Conservation (phyloP, 2,888 invertebrate species). For the Julus scanicus region DNA sequence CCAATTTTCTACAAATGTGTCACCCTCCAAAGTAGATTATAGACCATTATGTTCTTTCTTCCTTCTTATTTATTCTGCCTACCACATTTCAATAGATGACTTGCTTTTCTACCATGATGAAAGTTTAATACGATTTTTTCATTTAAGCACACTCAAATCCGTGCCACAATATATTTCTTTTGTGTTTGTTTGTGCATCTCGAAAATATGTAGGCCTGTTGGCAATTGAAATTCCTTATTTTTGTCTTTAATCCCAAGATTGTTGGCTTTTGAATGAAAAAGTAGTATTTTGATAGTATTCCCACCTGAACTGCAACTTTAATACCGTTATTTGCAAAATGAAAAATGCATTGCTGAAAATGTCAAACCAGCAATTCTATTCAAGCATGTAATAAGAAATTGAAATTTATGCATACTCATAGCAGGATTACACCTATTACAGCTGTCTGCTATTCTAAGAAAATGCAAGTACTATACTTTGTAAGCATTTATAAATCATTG, state of each 20-base stretch:
- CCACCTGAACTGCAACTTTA: slow-evolving; percentile 10
- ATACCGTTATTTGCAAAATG: slow-evolving; percentile 10
- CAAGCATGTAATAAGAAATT: slow-evolving; percentile 27
- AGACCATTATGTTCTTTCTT: background rate
- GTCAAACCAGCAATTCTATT: background rate
- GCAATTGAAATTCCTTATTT: slow-evolving; percentile 11
- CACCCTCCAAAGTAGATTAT: background rate
- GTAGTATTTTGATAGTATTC: slow-evolving; percentile 14
- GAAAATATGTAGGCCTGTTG: background rate
- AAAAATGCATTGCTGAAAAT: slow-evolving; percentile 33
- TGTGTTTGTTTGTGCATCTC: background rate
- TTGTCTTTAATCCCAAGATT: slow-evolving; percentile 33
- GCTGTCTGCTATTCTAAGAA: background rate
- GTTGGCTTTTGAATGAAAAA: slow-evolving; percentile 13
- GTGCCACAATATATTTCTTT: background rate
- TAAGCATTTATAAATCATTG: slow-evolving; percentile 14
- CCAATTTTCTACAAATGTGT: background rate
- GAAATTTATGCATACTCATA: background rate
- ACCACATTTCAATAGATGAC: background rate
- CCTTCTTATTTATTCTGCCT: background rate
- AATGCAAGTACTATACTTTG: background rate
- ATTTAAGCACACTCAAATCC: background rate
- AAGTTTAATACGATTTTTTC: slow-evolving; percentile 6
- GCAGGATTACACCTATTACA: background rate
- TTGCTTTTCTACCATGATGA: slow-evolving; percentile 1